These are phyloP conservation scores for Thunnus thynnus DNA, from an alignment of 2,113 vertebrate species.

Conservation along the genomic window DNA sequence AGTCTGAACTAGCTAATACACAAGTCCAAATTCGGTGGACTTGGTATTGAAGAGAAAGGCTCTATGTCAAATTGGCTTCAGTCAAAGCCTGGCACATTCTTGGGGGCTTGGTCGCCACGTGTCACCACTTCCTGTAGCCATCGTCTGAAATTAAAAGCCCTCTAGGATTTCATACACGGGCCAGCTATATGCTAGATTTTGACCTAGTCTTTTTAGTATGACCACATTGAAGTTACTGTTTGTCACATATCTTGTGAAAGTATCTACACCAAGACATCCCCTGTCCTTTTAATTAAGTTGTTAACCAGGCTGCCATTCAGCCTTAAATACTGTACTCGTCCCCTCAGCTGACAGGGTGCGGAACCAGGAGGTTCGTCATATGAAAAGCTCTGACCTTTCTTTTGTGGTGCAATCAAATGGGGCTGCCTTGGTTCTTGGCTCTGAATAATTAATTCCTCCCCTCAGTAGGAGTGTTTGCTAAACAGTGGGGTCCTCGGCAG, in stretches of 20 bases:
- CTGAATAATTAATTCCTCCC: constrained; percentile 89
- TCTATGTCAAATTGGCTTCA: too few relatives aligned
- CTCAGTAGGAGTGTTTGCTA: constrained; percentile 88
- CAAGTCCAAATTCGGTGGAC: too few relatives aligned
- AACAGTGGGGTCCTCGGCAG: constrained; percentile 88
- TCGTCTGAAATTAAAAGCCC: too few relatives aligned
- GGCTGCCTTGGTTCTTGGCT: constrained; percentile 83
- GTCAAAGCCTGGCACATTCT: too few relatives aligned
- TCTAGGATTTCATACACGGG: background rate
- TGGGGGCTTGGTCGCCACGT: too few relatives aligned
- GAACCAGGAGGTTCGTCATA: constrained; percentile 75
- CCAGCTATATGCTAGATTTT: background rate
- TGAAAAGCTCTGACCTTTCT: constrained; percentile 83
- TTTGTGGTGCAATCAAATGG: constrained; percentile 85
- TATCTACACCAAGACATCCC: constrained; percentile 45
- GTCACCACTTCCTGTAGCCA: too few relatives aligned
- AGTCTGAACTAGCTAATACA: too few relatives aligned
- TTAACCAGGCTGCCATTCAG: constrained; percentile 57
- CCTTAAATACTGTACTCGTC: constrained; percentile 52
- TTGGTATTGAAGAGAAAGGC: too few relatives aligned
- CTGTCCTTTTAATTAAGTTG: constrained; percentile 72
- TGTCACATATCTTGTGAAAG: constrained; percentile 39
- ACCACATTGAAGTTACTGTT: constrained; percentile 21
- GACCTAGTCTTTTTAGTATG: background rate
- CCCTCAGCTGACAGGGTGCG: constrained; percentile 62